Evolutionary conservation across 37 sponge, comb jelly and placozoan genomes (phyloP), one percentile per base, ranked within the genome.

Genomic region (Halichondria panicea): DNA sequence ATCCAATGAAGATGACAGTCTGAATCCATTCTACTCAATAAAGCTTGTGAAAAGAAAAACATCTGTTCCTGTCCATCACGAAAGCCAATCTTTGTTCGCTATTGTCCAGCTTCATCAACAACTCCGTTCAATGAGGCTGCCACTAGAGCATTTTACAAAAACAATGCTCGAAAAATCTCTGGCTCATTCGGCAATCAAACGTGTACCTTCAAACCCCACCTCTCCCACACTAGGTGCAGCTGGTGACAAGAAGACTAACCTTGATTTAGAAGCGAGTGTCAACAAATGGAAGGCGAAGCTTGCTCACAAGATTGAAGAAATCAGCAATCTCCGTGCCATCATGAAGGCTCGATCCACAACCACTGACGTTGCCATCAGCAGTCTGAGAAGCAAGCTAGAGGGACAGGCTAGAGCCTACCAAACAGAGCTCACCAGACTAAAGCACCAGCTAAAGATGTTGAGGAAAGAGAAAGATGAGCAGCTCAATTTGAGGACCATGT

Each of bases 261-360:
- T 71, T 5, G 81, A 80, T 41, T 18, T 69, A 40, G 86, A 90
- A 43, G 69, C 68, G 21, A 69, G 61, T 37, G 68, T 76, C 3
- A 63, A 41, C 21, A 90, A 84, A 45, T 81, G 86, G 67, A 61
- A 69, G 35, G 37, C 76, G 7, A 74, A 76, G 33, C 57, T 81
- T 25, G 63, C 81, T 25, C 61, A 75, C 57, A 80, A 81, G 58
- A 76, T 78, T 12, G 91, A 90, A 46, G 91, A 90, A 55, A 70
- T 81, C 12, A 70, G 27, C 43, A 84, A 90, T 50, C 73, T 90
- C 21, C 69, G 86, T 25, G 81, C 77, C 60, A 90, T 90, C 31
- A 80, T 90, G 77, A 85, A 76, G 45, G 91, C 91, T 15, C 77
- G 91, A 11, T 53, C 63, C 21, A 81, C 91, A 0, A 90, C 91